Base-by-base conservation (phyloP, 2,797 vertebrate species). In the Antrozous pallidus region DNA sequence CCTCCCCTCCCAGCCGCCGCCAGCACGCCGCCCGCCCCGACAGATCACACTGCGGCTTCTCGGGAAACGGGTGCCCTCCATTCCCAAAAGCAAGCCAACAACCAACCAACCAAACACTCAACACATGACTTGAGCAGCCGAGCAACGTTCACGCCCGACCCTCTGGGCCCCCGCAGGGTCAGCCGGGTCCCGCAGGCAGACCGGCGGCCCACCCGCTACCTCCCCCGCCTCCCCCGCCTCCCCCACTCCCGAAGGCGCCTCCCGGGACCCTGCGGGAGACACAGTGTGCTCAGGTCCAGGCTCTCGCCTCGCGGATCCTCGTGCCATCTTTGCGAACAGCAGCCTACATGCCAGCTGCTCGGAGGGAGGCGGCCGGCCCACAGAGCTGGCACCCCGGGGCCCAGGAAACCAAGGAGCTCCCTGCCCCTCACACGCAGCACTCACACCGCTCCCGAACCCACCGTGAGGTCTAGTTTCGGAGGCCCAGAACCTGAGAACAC, bases 351-450 rank as follows among this genome's bases (percentile, higher is more conserved):
- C 56, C 24, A 6, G 8, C 45, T 31, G 17, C 36, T 1, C 8
- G 5, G 40, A 8, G 0, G 6, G 24, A 63, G 13, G 51, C 10
- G 16, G 26, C 8, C 28, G 17, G 8, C 31, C 3, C 3, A 3
- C 14, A 17, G 31, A n/a, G 3, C 0, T 7, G 9, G 26, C 16
- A 7, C 2, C 33, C 40, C 20, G 31, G 26, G 0, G 36, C 79
- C 83, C 13, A 38, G 22, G 28, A 38, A 5, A 2, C 58, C 16
- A 18, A 38, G 33, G 14, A 2, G 0, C 31, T 10, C 54, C 9
- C n/a, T n/a, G 11, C 17, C 14, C 10, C 33, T 14, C 54, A 28
- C 20, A 11, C 42, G 9, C 24, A 56, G 13, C 7, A 31, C 70
- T 16, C 49, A 47, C 56, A 8, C 51, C 38, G 47, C 10, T 67